Base-by-base conservation (phyloP, 2,888 invertebrate genomes). In the Bombylius discolor region DNA sequence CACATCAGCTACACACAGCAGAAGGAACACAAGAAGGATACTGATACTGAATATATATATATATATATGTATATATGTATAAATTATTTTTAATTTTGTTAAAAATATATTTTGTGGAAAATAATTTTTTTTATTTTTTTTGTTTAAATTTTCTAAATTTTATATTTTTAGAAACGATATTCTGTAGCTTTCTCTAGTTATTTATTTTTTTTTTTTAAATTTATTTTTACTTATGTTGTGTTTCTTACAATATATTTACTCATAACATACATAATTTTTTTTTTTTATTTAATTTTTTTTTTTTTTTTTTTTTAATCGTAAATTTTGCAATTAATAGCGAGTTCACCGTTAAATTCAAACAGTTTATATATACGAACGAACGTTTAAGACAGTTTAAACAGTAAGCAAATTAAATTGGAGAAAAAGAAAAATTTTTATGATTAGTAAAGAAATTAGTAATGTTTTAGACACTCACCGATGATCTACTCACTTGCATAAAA, bases 401-500 rank as follows among this genome's bases (percentile, higher is more conserved):
- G 39, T 11, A 60, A 64, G 65, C 65, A 66, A 66, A 66, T 64
- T 61, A 65, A 64, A 65, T 56, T 62, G 63, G 65, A 68, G 67
- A 68, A 66, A 66, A 66, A 71, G 69, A 69, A 66, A 68, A 68
- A 34, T 52, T 65, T 70, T 69, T 68, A 71, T 73, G 72, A 73
- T 74, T 73, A 73, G 72, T 73, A 73, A 64, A 64, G 61, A 67
- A 68, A 70, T 72, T 71, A 69, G 69, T 69, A 68, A 68, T 53
- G 49, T 67, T 65, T 67, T 64, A 67, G 71, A 74, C 71, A 74
- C 74, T 74, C 71, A 74, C 74, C 74, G 74, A 74, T 71, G 74
- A 75, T 74, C 74, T 74, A 74, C 74, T 74, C 72, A 74, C 74
- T 74, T 74, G 74, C 74, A 74, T 74, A 72, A 75, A 74, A 69